Evolutionary conservation across 2,113 vertebrate species (phyloP).

Genomic region (Epinephelus fuscoguttatus): DNA sequence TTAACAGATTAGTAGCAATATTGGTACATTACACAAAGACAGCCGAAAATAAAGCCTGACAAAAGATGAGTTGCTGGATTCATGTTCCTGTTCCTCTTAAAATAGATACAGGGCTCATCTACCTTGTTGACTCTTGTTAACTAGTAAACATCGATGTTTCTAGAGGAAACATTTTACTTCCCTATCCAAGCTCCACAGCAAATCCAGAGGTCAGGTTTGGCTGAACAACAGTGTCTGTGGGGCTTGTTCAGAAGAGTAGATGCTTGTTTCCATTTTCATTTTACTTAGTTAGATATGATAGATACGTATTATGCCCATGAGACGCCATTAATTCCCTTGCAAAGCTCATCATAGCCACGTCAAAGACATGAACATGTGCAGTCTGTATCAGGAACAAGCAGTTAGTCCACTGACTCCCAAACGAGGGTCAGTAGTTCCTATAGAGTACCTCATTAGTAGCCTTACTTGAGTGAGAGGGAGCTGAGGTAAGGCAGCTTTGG

Average conservation of each 20-base stretch:
- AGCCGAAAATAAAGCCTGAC: not conserved
- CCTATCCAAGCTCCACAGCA: not conserved
- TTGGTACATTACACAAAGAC: not conserved
- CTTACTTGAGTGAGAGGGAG: slow-evolving; percentile 81
- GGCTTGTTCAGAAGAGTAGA: not conserved
- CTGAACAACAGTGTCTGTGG: not conserved
- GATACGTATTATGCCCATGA: not conserved
- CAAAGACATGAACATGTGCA: not conserved
- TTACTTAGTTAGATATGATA: not conserved
- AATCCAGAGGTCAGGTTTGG: not conserved
- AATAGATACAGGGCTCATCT: not conserved
- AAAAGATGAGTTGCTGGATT: too few relatives aligned
- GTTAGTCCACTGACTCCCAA: not conserved
- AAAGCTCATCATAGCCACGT: not conserved
- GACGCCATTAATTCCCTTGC: not conserved
- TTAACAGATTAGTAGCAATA: not conserved
- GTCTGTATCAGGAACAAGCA: not conserved
- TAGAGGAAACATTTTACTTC: not conserved
- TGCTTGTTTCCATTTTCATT: not conserved
- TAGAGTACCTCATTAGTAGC: not conserved
- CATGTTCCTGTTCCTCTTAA: too few relatives aligned
- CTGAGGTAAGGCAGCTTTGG: slow-evolving; percentile 75
- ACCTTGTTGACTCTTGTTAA: not conserved
- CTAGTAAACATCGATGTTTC: not conserved
- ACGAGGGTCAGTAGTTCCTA: not conserved